Evolutionary conservation across 2,113 vertebrate genomes (phyloP), one percentile per base, ranked within the genome.

Genomic region (Amia ocellicauda): DNA sequence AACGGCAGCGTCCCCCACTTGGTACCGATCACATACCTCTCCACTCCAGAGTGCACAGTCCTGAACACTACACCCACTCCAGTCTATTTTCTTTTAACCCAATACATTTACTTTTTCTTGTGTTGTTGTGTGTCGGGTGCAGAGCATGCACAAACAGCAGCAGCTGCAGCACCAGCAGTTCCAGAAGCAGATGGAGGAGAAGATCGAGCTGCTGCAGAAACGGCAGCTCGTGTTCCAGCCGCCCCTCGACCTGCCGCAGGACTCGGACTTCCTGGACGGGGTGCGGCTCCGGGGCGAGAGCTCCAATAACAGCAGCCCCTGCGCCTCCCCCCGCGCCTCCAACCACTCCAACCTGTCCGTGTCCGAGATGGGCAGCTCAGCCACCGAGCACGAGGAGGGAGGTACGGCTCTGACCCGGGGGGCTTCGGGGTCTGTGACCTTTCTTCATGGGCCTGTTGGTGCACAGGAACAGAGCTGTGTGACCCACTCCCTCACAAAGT

Each of bases 121-220:
- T 47, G 45, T 2, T 47, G 13, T 17, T 22, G 8, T 62, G 52
- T 72, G 59, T 7, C 7, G n/a, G 26, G 60, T 24, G 45, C 72
- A 90, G 97, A 97, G 91, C 3, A 75, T 95, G 1, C 94, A 94
- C 16, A 93, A 89, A 77, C 94, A 96, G 78, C 92, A 86, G 81
- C 94, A 93, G 86, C 87, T 93, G 29, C 94, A 99, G 80, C 93
- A 97, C 64, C 92, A 93, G 79, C 90, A 92, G 78, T 92, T 95
- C 68, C 93, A 95, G 86, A 85, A 86, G 51, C 91, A 94, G 77
- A 91, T 99, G 82, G 94, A 95, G 70, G 92, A 98, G 80, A 91
- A 91, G 77, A 84, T 97, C 19, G 93, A 96, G 78, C 88, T 96
- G 42, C 74, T 99, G 68, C 93, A 98, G 74, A 89, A 88, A 5